phyloP scores from a whole-genome alignment of 2,797 vertebrate species.

The Lepus townsendii region DNA sequence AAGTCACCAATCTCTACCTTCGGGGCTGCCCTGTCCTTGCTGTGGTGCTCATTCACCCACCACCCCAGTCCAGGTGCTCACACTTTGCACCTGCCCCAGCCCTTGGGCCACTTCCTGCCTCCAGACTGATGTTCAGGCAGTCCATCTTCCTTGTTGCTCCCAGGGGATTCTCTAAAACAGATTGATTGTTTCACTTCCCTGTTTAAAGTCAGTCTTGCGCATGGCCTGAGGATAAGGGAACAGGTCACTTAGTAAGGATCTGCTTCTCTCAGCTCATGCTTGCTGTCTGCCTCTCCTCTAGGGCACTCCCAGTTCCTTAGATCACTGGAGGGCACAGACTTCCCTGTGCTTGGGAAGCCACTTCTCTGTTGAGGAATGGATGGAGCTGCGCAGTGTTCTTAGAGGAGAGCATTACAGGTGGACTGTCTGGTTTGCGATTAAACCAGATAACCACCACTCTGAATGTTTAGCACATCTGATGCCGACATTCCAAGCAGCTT shows the following conservation, averaged over 20 bases:
- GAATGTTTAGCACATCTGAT: neutral
- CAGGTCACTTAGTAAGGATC: neutral
- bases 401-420: neutral
- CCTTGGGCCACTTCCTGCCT: neutral
- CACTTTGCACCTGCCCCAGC: neutral
- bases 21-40: neutral
- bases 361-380: too few species aligned
- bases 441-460: neutral
- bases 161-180: neutral
- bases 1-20: neutral
- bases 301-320: neutral
- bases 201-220: neutral
- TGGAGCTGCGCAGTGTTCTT: neutral
- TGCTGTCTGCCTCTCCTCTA: neutral
- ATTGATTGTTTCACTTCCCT: neutral
- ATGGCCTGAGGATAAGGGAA: neutral
- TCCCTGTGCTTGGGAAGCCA: neutral
- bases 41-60: too few species aligned
- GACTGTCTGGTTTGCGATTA: neutral
- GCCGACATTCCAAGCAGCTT: neutral
- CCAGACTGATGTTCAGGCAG: neutral
- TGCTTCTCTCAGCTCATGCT: accelerated
- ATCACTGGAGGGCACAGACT: accelerated
- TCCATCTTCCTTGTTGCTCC: neutral
- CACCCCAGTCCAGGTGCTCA: neutral